Base-by-base conservation (phyloP, 1,140 invertebrate genomes). In the Drosophila takahashii region DNA sequence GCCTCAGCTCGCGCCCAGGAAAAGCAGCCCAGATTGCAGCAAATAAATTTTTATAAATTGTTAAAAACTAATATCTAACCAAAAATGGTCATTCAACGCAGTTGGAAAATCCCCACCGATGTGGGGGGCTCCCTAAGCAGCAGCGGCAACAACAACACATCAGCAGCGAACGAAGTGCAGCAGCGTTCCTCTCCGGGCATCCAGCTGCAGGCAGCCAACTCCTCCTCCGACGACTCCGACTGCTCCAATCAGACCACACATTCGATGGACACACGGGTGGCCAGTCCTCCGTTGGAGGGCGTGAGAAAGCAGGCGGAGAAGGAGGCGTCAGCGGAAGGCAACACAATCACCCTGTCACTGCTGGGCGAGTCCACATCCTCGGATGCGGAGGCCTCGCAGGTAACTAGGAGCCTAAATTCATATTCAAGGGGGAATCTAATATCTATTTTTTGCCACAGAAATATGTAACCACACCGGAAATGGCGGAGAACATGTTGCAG, bases 241-340 rank as follows among this genome's bases (percentile, higher is more conserved):
- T 90, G 91, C 50, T 92, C 91, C 15, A 92, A 91, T 65, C 91
- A 92, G 59, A 92, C 91, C 5, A 92, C 87, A 18, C 87, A 90
- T 27, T 92, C 91, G 3, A 90, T 91, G 83, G 90, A 83, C 29
- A 91, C 90, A 3, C 84, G 91, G 3, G 59, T 78, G 6, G 84
- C 90, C 11, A 90, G 91, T 73, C 84, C 87, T 73, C 84, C 87
- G 6, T 44, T 59, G 3, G 54, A 75, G 11, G 64, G 39, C 0
- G 34, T 27, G 0, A 41, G 71, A 45, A 83, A 83, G 32, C 64
- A 57, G 45, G 13, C 37, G 3, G 71, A 74, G 13, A 59, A 73
- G 26, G 15, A 64, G 0, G 39, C 37, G 13, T 13, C 44, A 7
- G 60, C 71, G 0, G 67, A 71, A 34, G 48, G 13, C 10, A 41